These are phyloP conservation scores for Drosophila atripex DNA, from an alignment of 2,888 invertebrate genomes.

Conservation along the genomic window DNA sequence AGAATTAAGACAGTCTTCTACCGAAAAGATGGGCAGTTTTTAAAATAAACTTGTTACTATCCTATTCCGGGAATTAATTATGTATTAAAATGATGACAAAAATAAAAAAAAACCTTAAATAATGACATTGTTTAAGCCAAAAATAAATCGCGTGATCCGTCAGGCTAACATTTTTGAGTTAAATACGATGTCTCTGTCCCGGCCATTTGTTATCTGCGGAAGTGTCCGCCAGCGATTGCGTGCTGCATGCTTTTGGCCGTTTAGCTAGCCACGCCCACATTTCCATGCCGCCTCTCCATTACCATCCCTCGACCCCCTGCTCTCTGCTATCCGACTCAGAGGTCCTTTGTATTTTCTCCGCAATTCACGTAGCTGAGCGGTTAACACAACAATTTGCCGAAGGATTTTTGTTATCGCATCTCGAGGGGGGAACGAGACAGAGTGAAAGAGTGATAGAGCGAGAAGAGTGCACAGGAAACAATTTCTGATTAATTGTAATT, in stretches of 20 bases:
- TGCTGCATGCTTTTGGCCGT: conserved; percentile 31
- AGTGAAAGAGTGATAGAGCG: background rate
- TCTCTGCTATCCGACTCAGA: too few relatives aligned
- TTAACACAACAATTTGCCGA: conserved; percentile 57
- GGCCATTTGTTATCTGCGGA: conserved; percentile 35
- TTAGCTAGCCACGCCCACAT: conserved; percentile 32
- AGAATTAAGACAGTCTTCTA: too few relatives aligned
- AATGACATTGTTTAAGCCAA: background rate
- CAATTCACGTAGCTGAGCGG: conserved; percentile 26
- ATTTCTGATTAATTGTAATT: background rate
- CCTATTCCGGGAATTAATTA: background rate
- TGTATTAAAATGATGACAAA: background rate
- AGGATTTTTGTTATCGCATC: conserved; percentile 40
- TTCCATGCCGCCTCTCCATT: background rate
- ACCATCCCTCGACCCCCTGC: background rate
- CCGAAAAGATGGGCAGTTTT: too few relatives aligned
- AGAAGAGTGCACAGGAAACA: background rate
- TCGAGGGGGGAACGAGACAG: background rate
- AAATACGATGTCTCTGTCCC: conserved; percentile 26
- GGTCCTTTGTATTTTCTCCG: background rate
- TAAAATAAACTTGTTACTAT: conserved; percentile 7
- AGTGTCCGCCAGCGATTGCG: conserved; percentile 37
- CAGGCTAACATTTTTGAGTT: conserved; percentile 18
- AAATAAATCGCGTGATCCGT: conserved; percentile 27
- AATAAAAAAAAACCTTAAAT: background rate